Percentiles rank a stretch among this genome's conserved stretches.
These are phyloP conservation scores for Fistularia tabacaria DNA, from an alignment of 2,797 vertebrate genomes.

Conservation along the genomic window DNA sequence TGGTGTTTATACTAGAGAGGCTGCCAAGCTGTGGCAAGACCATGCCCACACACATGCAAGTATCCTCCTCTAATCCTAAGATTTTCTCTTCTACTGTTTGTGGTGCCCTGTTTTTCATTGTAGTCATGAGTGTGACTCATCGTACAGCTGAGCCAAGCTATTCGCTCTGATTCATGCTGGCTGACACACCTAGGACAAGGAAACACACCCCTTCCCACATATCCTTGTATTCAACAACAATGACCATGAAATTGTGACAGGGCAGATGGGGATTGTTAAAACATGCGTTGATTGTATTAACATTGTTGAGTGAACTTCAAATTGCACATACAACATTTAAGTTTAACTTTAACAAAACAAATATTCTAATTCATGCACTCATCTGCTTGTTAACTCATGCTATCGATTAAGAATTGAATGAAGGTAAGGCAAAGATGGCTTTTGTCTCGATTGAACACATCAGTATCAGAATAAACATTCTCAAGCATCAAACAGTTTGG, in stretches of 20 bases:
- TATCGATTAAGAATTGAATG: too few species aligned
- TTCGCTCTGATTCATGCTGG: constrained; percentile 72
- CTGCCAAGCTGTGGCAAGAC: too few species aligned
- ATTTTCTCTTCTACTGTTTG: constrained; percentile 55
- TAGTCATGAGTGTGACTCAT: constrained; percentile 76
- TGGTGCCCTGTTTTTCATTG: constrained; percentile 67
- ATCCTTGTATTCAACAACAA: constrained; percentile 66
- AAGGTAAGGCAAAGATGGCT: background rate
- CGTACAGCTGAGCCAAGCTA: constrained; percentile 64
- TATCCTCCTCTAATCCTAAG: constrained; percentile 61
- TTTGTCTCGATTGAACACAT: constrained; percentile 10
- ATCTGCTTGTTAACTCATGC: too few species aligned
- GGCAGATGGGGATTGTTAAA: constrained; percentile 20
- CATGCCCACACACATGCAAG: too few species aligned
- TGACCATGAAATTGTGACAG: constrained; percentile 14
- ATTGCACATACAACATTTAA: background rate
- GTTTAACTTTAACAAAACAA: too few species aligned
- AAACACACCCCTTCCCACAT: constrained; percentile 76
- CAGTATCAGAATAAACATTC: background rate
- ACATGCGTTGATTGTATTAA: constrained; percentile 3
- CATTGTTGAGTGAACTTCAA: background rate
- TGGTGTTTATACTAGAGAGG: too few species aligned
- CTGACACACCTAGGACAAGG: constrained; percentile 78
- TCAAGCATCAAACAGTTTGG: too few species aligned
- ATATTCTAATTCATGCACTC: too few species aligned